Base-by-base conservation (phyloP, 2,797 vertebrate species). In the Tamandua tetradactyla region DNA sequence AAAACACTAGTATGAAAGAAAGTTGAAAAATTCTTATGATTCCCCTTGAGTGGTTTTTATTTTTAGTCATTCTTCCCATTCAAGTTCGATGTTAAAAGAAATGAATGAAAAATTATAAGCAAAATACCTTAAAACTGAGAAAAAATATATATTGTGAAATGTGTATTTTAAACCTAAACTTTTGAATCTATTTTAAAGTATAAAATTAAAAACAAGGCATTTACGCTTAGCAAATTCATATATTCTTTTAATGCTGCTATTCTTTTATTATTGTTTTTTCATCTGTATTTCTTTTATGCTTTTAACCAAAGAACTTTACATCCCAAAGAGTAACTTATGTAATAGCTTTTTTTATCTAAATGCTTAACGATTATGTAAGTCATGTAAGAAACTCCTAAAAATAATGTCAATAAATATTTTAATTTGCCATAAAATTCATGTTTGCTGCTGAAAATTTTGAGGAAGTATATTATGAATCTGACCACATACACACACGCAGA, bases 11-110 rank as follows among this genome's bases (percentile, higher is more conserved):
- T 27, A 83, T 25, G 17, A 89, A 87, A 95, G 59, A 91, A 78
- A 75, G 40, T 49, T 76, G 17, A 85, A 68, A 87, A 94, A 32
- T 61, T 7, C 18, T 84, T 87, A 57, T 84, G 23, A 72, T 80
- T 90, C 12, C 6, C 97, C 68, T 40, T 95, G 92, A 91, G 52
- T 97, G 55, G 22, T 96, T 97, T 85, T 17, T 49, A 61, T 93
- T 72, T 96, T 90, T 74, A 96, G 0, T 89, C 81, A 69, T 68
- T 82, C 22, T 52, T 47, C 80, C 20, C 71, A 7, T 78, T 96
- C 35, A 47, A 69, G 57, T 94, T 59, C 12, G 42, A 23, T 64
- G 52, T 94, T 93, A 95, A 97, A 96, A 61, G 82, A 94, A 75
- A 94, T 94, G 84, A 91, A 83, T 80, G 25, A 89, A 95, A 35